Base-by-base conservation (phyloP, 2,797 vertebrate genomes). In the Nasua narica region DNA sequence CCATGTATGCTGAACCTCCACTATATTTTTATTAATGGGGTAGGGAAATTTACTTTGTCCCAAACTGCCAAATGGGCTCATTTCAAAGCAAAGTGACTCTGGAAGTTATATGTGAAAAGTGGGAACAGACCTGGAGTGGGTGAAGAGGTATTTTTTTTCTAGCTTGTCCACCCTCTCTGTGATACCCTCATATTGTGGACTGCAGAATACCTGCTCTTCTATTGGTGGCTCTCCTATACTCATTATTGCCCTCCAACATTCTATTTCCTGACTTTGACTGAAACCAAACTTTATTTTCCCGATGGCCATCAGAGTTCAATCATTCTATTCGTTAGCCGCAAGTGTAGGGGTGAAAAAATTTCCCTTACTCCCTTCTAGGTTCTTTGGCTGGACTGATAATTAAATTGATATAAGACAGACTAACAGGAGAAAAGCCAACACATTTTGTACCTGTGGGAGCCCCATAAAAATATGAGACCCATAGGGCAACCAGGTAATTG, bases 1-100 rank as follows among this genome's bases (percentile, higher is more conserved):
- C 3, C n/a, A 65, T 43, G 72, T 87, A 89, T 7, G 48, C 25
- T 18, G 14, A 54, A 10, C 46, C 12, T 74, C 5, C 29, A 62
- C 16, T 81, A 19, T 56, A 78, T 70, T 95, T 96, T 95, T 85
- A 50, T 83, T 92, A 90, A 46, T 93, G 43, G 37, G 3, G 4
- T 82, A 58, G 43, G 29, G 27, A 25, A 70, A 67, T 60, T 88
- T 86, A 74, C 52, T 94, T 56, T 86, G 32, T 54, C 32, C 13
- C 35, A 76, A 86, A 78, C 23, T 70, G 23, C 29, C 70, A 58
- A 10, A 56, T 60, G 27, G 56, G 12, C 21, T 69, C 11, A 56
- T 32, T 91, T 19, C 40, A 95, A 76, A 94, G 82, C 21, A 48
- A 70, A 11, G 25, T 72, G 87, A 67, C 40, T 90, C 43, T 60